phyloP scores from a whole-genome alignment of 2,888 invertebrate species.

The Aporophyla nigra region DNA sequence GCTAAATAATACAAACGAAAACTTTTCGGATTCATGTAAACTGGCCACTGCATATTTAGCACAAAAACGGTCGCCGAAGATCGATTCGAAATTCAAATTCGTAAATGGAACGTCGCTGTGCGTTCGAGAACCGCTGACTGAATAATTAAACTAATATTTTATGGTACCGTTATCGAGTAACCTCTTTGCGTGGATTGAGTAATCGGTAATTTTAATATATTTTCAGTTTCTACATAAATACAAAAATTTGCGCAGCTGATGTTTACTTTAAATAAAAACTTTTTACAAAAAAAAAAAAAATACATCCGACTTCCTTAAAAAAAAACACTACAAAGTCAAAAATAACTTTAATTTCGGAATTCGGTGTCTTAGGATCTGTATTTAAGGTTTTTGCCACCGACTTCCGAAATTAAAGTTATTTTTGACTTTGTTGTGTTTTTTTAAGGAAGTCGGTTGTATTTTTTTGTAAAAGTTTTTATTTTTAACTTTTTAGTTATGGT shows the following conservation, averaged over 20 bases:
- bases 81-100: slow-evolving; percentile 83
- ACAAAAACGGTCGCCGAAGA: slow-evolving; percentile 76
- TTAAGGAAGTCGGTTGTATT: too few relatives aligned
- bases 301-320: too few relatives aligned
- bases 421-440: too few relatives aligned
- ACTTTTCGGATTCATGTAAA: slow-evolving; percentile 69
- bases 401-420: too few relatives aligned
- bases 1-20: slow-evolving; percentile 76
- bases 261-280: slow-evolving; percentile 7
- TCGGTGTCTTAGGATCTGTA: too few relatives aligned
- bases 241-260: not conserved
- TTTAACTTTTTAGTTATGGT: too few relatives aligned
- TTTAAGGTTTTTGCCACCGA: too few relatives aligned
- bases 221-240: not conserved
- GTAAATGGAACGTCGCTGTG: slow-evolving; percentile 66
- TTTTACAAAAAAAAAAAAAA: too few relatives aligned
- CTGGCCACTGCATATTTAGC: slow-evolving; percentile 81
- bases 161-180: slow-evolving; percentile 38
- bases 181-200: slow-evolving; percentile 15
- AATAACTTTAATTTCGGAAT: too few relatives aligned
- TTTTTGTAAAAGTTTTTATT: too few relatives aligned
- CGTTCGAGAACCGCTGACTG: slow-evolving; percentile 72
- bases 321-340: too few relatives aligned
- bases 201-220: not conserved
- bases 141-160: slow-evolving; percentile 48